phyloP scores from a whole-genome alignment of 2,888 invertebrate genomes.

The Frankliniella intonsa region DNA sequence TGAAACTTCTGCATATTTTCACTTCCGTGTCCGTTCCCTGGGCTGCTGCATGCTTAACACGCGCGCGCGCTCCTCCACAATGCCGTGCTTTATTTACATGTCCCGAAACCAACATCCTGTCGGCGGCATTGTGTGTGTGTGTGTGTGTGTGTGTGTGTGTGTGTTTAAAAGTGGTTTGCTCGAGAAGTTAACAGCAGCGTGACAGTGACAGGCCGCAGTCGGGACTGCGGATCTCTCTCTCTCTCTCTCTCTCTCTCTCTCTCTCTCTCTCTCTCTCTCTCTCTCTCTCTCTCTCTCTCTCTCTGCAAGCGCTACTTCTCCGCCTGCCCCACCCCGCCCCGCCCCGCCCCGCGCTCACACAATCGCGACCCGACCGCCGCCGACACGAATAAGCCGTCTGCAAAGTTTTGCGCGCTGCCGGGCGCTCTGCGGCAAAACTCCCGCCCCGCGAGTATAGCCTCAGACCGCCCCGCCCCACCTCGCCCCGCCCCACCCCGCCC shows the following conservation, averaged over 20 bases:
- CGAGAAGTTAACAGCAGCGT: not conserved
- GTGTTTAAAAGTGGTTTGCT: not conserved
- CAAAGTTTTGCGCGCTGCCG: too few species aligned
- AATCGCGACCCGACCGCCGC: not conserved
- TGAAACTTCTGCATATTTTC: too few species aligned
- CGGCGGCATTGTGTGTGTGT: not conserved
- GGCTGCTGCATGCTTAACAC: too few species aligned
- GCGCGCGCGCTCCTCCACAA: too few species aligned
- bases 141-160: not conserved
- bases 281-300: conserved; percentile 24
- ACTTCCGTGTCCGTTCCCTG: too few species aligned
- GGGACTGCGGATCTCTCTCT: not conserved
- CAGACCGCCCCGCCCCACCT: not conserved
- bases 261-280: conserved; percentile 29
- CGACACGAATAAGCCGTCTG: too few species aligned
- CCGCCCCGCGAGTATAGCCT: not conserved
- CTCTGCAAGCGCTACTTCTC: too few species aligned
- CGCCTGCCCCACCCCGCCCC: not conserved
- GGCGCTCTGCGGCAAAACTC: not conserved
- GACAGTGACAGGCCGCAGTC: not conserved
- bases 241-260: conserved; percentile 26
- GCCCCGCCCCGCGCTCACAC: not conserved
- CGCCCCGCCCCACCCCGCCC: not conserved
- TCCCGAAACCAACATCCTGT: too few species aligned
- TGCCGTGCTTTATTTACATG: too few species aligned